A percentile compares a stretch with the other conserved stretches of the same genome.
Conservation (phyloP, 2,113 vertebrate species). For the Ceyx cyanopectus region DNA sequence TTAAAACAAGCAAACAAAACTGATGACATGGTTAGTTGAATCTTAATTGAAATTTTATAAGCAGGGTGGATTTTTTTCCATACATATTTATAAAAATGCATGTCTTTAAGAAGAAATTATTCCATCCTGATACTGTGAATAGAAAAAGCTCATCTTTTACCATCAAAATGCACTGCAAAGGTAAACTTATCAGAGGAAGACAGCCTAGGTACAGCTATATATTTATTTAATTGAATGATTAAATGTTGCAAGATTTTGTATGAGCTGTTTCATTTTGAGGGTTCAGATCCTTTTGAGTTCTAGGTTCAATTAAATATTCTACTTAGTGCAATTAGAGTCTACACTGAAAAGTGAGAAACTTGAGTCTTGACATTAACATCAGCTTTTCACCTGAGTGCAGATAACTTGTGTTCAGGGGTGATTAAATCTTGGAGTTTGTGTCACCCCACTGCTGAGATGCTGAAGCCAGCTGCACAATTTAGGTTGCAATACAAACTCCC, state of each 20-base stretch:
- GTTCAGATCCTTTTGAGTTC: not conserved
- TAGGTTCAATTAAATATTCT: not conserved
- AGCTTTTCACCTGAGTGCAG: not conserved
- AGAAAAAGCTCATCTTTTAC: not conserved
- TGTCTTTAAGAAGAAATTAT: not conserved
- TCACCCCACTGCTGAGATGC: not conserved
- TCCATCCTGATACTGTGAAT: not conserved
- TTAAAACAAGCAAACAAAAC: not conserved
- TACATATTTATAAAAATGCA: not conserved
- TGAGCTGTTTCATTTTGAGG: not conserved
- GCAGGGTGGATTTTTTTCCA: not conserved
- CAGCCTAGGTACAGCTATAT: not conserved
- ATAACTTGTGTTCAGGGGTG: not conserved
- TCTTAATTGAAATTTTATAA: not conserved
- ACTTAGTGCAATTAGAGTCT: not conserved
- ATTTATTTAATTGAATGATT: not conserved
- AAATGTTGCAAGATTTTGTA: not conserved
- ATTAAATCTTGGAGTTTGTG: not conserved
- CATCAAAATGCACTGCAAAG: not conserved
- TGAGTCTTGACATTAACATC: rapidly evolving
- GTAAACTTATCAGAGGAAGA: not conserved
- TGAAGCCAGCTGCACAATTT: not conserved
- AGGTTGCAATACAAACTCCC: not conserved
- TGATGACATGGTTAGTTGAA: not conserved
- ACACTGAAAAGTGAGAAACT: not conserved